A percentile compares a stretch with the other conserved stretches of the same genome.
phyloP scores from a whole-genome alignment of 1,140 invertebrate species.

The Euschistus heros region DNA sequence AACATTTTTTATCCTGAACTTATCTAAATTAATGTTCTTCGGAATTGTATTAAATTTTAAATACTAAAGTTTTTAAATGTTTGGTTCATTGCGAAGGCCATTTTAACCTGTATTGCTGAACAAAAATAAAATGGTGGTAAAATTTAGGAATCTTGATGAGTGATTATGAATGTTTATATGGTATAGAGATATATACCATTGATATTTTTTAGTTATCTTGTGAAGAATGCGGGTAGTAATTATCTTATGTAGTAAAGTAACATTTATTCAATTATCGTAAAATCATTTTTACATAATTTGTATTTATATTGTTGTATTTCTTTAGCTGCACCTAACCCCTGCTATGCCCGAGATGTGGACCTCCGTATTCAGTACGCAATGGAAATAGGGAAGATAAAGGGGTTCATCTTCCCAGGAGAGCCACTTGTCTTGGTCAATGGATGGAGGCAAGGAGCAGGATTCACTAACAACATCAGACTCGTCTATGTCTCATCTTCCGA shows the following conservation, averaged over 20 bases:
- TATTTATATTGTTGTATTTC: too few relatives aligned
- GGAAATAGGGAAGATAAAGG: conserved; percentile 47
- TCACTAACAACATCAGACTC: conserved; percentile 67
- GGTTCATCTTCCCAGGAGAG: conserved; percentile 56
- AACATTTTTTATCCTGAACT: too few relatives aligned
- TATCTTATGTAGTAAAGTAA: not conserved
- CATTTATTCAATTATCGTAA: not conserved
- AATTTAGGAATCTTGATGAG: too few relatives aligned
- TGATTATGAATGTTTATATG: too few relatives aligned
- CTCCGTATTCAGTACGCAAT: conserved; percentile 55
- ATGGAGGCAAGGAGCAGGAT: conserved; percentile 61
- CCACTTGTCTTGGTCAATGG: conserved; percentile 61
- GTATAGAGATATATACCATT: too few relatives aligned
- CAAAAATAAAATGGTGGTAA: too few relatives aligned
- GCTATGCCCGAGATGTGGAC: conserved; percentile 61
- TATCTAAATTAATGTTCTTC: too few relatives aligned
- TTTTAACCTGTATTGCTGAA: too few relatives aligned
- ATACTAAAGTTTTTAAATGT: too few relatives aligned
- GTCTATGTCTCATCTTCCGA: conserved; percentile 39
- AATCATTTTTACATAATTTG: not conserved
- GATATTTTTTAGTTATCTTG: too few relatives aligned
- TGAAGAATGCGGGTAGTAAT: not conserved
- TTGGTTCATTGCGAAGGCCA: too few relatives aligned
- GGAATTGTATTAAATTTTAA: too few relatives aligned
- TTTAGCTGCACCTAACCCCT: conserved; percentile 33